phyloP scores from a whole-genome alignment of 2,888 invertebrate genomes.

The Cyaniris semiargus region DNA sequence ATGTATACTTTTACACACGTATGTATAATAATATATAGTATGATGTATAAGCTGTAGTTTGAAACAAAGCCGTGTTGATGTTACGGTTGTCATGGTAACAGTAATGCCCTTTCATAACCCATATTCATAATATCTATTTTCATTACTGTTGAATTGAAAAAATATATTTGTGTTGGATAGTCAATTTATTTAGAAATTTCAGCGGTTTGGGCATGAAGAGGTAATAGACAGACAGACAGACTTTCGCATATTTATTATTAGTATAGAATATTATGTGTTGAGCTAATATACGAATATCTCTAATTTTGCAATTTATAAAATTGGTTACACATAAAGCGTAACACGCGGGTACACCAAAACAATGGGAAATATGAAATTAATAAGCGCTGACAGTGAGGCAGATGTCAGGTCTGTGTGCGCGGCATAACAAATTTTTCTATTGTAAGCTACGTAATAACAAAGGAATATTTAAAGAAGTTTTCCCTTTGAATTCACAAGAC shows the following conservation, averaged over 20 bases:
- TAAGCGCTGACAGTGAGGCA: not conserved
- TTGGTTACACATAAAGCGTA: not conserved
- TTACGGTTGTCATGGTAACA: not conserved
- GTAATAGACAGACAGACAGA: too few relatives aligned
- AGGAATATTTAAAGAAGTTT: slow-evolving; percentile 26
- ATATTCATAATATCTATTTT: not conserved
- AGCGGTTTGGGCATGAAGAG: not conserved
- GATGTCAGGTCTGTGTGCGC: slow-evolving; percentile 6
- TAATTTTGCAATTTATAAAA: not conserved
- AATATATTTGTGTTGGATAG: too few relatives aligned
- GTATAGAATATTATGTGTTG: too few relatives aligned
- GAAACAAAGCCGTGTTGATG: not conserved
- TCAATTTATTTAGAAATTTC: not conserved
- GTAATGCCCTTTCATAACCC: not conserved
- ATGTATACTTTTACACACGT: too few relatives aligned
- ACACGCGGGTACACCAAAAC: not conserved
- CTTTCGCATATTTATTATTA: too few relatives aligned
- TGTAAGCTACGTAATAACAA: slow-evolving; percentile 26
- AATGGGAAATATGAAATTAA: not conserved
- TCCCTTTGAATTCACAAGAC: slow-evolving; percentile 26
- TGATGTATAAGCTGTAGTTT: not conserved
- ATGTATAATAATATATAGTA: not conserved
- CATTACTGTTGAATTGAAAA: not conserved
- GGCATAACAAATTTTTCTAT: slow-evolving; percentile 20
- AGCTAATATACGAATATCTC: not conserved